These are phyloP conservation scores for Cyprinus carpio DNA, from an alignment of 2,113 vertebrate species.

Conservation along the genomic window DNA sequence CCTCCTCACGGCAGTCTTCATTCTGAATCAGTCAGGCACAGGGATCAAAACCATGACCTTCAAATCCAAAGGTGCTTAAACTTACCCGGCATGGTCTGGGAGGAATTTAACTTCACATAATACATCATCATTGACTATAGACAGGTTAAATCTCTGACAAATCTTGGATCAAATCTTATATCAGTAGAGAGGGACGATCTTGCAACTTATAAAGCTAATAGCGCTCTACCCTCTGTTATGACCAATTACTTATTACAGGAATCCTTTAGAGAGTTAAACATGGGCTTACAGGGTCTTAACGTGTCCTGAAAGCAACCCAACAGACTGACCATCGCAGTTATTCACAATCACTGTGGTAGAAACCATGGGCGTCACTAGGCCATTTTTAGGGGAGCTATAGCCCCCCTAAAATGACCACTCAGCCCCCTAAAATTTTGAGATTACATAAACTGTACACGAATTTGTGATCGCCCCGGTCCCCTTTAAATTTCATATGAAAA, in stretches of 20 bases:
- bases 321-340: background rate
- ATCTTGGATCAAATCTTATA: background rate
- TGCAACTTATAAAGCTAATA: background rate
- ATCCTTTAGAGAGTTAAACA: background rate
- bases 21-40: slow-evolving; percentile 36
- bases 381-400: no score
- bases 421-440: no score
- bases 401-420: no score
- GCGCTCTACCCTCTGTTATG: background rate
- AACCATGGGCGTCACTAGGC: no score
- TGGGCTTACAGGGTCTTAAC: background rate
- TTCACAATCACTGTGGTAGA: background rate
- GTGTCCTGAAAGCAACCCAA: slow-evolving; percentile 6
- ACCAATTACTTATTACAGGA: slow-evolving; percentile 17
- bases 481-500: no score
- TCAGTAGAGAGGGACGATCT: background rate
- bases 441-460: no score
- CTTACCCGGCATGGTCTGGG: background rate
- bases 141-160: background rate
- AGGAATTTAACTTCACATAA: slow-evolving; percentile 26
- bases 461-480: no score
- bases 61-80: slow-evolving; percentile 51
- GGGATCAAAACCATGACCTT: slow-evolving; percentile 53
- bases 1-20: background rate
- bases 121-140: background rate